Conservation (phyloP, 2,888 invertebrate species). For the Azorinus chamasolen region DNA sequence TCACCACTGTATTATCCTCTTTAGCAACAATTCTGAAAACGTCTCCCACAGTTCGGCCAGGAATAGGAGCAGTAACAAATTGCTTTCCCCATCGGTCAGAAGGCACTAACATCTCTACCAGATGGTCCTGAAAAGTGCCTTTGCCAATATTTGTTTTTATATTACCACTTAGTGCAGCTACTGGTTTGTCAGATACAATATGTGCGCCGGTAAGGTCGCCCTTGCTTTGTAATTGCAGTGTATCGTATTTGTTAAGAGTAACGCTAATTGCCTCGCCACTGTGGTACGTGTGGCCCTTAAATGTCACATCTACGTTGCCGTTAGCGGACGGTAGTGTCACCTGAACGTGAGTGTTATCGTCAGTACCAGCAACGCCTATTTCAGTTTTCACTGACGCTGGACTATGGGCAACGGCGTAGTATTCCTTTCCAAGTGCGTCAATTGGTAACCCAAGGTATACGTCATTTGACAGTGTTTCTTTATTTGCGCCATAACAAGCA, state of each 20-base stretch:
- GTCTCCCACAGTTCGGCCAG: slow-evolving; percentile 76
- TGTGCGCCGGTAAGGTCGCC: slow-evolving; percentile 67
- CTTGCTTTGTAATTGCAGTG: slow-evolving; percentile 59
- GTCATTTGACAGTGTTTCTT: slow-evolving; percentile 67
- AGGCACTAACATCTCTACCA: slow-evolving; percentile 76
- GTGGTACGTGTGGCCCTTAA: slow-evolving; percentile 55
- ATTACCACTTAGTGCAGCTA: slow-evolving; percentile 66
- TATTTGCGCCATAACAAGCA: slow-evolving; percentile 68
- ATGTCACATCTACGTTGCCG: slow-evolving; percentile 46
- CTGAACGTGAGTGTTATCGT: slow-evolving; percentile 55
- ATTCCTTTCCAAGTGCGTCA: slow-evolving; percentile 66
- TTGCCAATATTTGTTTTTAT: slow-evolving; percentile 62
- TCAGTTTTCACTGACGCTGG: slow-evolving; percentile 56
- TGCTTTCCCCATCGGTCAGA: slow-evolving; percentile 77
- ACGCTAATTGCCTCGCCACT: slow-evolving; percentile 57
- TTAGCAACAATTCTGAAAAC: slow-evolving; percentile 71
- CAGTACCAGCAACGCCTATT: slow-evolving; percentile 53
- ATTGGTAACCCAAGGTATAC: slow-evolving; percentile 66
- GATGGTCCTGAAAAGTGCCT: slow-evolving; percentile 71
- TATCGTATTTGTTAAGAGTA: slow-evolving; percentile 54
- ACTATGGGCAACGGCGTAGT: slow-evolving; percentile 59
- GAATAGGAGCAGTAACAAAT: slow-evolving; percentile 77
- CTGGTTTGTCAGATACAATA: slow-evolving; percentile 59
- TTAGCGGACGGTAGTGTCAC: slow-evolving; percentile 50
- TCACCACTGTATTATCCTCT: slow-evolving; percentile 59